Base-by-base conservation (phyloP, 2,113 vertebrate species). In the Thinocorus orbignyianus region DNA sequence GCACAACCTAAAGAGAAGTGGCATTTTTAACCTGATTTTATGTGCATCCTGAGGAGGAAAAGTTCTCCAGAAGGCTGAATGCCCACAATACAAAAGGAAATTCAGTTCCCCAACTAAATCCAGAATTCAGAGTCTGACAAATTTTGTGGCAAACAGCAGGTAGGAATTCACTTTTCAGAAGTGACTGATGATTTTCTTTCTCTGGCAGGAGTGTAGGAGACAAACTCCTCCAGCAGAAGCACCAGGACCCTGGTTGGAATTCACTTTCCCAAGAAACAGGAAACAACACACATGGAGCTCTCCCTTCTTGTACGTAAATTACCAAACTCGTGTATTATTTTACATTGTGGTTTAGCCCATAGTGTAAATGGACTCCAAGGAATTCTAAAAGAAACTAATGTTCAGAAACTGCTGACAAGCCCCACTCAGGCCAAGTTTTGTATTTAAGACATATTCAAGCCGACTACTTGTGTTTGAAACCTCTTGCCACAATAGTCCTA, bases 361-460 rank as follows among this genome's bases (percentile, higher is more conserved):
- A 79, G 74, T 16, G n/a, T 24, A 80, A 86, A 82, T 1, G 35
- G 48, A 86, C 49, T 88, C 52, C 55, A 51, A 93, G 52, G 78
- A 94, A 96, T 93, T 91, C 51, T 54, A 44, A 66, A 62, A 88
- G 58, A 90, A 84, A 35, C 35, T 68, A 79, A 87, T 24, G 49
- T 9, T 62, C 44, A 37, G 28, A 85, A 95, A 65, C 51, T 91
- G 92, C 88, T 89, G 86, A 94, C 73, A 87, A 92, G 62, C 44
- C 84, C 51, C 58, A n/a, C 44, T 91, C 42, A 28, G 79, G 87
- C 51, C 28, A 55, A 72, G n/a, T 77, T 77, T n/a, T 19, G n/a
- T 49, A 41, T 62, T 79, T 19, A 17, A 26, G 70, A 69, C 39
- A 62, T 35, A 22, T 13, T 80, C 84, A 80, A 76, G 79, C 85